These are phyloP conservation scores for Sciaenops ocellatus DNA, from an alignment of 2,797 vertebrate genomes.

Conservation along the genomic window DNA sequence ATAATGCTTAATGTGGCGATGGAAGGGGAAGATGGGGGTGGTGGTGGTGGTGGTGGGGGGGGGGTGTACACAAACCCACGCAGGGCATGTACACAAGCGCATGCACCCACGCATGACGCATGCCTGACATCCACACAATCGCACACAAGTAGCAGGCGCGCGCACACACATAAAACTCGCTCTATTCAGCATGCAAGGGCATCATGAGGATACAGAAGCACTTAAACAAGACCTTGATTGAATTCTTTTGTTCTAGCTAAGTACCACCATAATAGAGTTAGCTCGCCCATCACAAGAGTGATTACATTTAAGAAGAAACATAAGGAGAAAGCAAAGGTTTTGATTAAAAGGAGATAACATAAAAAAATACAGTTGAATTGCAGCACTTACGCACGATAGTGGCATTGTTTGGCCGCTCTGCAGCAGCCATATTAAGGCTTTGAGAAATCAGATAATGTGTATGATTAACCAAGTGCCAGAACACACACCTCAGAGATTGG, in stretches of 20 bases:
- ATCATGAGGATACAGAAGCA: slow-evolving; percentile 59
- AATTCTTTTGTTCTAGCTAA: slow-evolving; percentile 73
- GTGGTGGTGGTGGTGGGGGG: neutral
- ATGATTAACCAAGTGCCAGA: slow-evolving; percentile 55
- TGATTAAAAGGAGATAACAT: slow-evolving; percentile 64
- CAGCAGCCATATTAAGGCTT: slow-evolving; percentile 47
- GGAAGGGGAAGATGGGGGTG: slow-evolving; percentile 3
- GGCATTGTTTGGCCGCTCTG: slow-evolving; percentile 31
- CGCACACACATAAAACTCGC: slow-evolving; percentile 19
- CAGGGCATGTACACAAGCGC: slow-evolving; percentile 69
- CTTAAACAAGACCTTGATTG: slow-evolving; percentile 74
- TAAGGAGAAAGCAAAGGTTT: slow-evolving; percentile 65
- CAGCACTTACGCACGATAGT: slow-evolving; percentile 35
- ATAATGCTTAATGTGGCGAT: slow-evolving; percentile 71
- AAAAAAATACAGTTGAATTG: slow-evolving; percentile 54
- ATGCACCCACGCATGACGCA: slow-evolving; percentile 76
- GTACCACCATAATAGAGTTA: slow-evolving; percentile 64
- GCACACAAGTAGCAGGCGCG: neutral
- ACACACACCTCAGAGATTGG: slow-evolving; percentile 46
- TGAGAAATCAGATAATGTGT: slow-evolving; percentile 60
- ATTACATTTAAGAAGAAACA: slow-evolving; percentile 72
- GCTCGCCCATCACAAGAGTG: slow-evolving; percentile 59
- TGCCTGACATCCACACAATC: slow-evolving; percentile 63
- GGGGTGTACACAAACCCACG: slow-evolving; percentile 67
- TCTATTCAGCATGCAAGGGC: slow-evolving; percentile 57